Conservation (phyloP, 2,888 invertebrate genomes). For the Leuctra nigra region DNA sequence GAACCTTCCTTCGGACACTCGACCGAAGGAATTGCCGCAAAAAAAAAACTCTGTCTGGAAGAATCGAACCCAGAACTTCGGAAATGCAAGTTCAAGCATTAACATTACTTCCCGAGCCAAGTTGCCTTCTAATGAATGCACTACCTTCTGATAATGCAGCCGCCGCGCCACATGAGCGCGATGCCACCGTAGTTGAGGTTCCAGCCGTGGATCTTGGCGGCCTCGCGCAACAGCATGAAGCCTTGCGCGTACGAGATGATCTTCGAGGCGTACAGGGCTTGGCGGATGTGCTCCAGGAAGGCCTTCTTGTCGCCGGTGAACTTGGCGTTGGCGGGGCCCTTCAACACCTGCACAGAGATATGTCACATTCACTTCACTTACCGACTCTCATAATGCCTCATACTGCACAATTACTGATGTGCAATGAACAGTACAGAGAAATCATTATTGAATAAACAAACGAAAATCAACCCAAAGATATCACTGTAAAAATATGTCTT, state of each 20-base stretch:
- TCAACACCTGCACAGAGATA: constrained; percentile 45
- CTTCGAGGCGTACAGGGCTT: constrained; percentile 95
- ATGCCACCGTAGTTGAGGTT: constrained; percentile 95
- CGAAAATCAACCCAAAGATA: too few species aligned
- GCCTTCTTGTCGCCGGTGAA: constrained; percentile 65
- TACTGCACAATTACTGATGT: too few species aligned
- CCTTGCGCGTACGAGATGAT: constrained; percentile 99
- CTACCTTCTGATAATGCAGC: constrained; percentile 93
- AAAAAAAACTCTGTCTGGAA: too few species aligned
- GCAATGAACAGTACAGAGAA: too few species aligned
- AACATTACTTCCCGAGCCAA: not conserved
- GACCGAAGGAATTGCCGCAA: too few species aligned
- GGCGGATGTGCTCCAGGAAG: constrained; percentile 76
- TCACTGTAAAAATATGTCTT: too few species aligned
- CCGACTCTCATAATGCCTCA: too few species aligned
- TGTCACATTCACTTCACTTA: too few species aligned
- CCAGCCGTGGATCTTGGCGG: constrained; percentile 88
- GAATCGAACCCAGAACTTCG: not conserved
- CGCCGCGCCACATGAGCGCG: constrained; percentile 99
- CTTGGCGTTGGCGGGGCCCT: constrained; percentile 54
- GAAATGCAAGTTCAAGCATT: not conserved
- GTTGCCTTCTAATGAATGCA: not conserved
- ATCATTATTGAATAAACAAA: too few species aligned
- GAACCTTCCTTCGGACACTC: too few species aligned
- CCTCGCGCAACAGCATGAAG: constrained; percentile 90